Evolutionary conservation across 1,140 invertebrate species (phyloP).

Genomic region (honey bee (Apis mellifera)): Amel_HAv3.1 CM009937.2:10454501-10455000

Average conservation of each 20-base stretch:
- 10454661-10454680: background rate
- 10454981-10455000: background rate
- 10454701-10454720: too few species aligned
- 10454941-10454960: conserved; percentile 20
- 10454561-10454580: background rate
- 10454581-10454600: background rate
- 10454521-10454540: background rate
- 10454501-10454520: background rate
- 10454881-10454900: conserved; percentile 3
- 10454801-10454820: background rate
- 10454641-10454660: background rate
- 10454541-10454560: background rate
- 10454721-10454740: too few species aligned
- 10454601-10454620: background rate
- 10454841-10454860: conserved; percentile 5
- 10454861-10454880: conserved; percentile 7
- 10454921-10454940: conserved; percentile 15
- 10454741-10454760: too few species aligned
- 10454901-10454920: conserved; percentile 17
- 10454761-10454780: too few species aligned
- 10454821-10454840: background rate
- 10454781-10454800: background rate
- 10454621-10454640: background rate
- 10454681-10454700: too few species aligned
- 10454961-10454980: conserved; percentile 12